phyloP scores from a whole-genome alignment of 2,113 vertebrate species.

The Fregata magnificens region DNA sequence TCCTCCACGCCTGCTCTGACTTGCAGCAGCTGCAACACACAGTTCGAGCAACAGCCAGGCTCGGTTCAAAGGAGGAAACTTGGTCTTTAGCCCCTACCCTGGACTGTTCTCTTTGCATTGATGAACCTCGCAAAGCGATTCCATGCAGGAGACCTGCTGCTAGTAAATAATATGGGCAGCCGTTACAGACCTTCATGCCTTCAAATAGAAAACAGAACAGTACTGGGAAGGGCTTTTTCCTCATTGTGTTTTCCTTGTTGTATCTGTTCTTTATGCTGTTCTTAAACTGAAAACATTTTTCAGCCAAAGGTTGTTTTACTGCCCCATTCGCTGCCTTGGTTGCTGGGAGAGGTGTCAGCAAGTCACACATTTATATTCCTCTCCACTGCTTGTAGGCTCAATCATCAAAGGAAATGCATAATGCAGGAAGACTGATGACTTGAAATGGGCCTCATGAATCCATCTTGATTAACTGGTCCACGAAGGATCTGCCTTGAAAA shows the following conservation, averaged over 20 bases:
- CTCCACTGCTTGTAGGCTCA: slow-evolving; percentile 9
- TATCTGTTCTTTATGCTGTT: neutral
- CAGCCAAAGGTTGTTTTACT: slow-evolving; percentile 14
- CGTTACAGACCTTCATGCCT: neutral
- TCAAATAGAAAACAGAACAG: neutral
- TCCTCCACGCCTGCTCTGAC: slow-evolving; percentile 9
- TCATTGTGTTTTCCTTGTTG: neutral
- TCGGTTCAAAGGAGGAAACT: neutral
- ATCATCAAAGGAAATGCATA: slow-evolving; percentile 42
- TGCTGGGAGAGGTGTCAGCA: slow-evolving; percentile 17
- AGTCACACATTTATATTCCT: slow-evolving; percentile 50
- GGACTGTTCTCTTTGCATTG: neutral
- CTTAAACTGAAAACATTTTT: neutral
- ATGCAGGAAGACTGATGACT: slow-evolving; percentile 48
- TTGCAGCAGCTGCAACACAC: neutral
- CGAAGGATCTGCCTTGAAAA: neutral
- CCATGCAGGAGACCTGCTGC: neutral
- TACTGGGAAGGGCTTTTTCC: neutral
- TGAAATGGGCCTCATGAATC: slow-evolving; percentile 39
- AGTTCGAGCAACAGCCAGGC: neutral
- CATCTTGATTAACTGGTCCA: slow-evolving; percentile 39
- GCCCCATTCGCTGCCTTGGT: neutral
- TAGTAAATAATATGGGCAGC: slow-evolving; percentile 7
- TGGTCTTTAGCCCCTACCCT: neutral
- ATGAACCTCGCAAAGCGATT: neutral